A percentile compares a stretch with the other conserved stretches of the same genome.
These are phyloP conservation scores for Hirudo medicinalis DNA, from an alignment of 1,140 invertebrate genomes.

Conservation along the genomic window DNA sequence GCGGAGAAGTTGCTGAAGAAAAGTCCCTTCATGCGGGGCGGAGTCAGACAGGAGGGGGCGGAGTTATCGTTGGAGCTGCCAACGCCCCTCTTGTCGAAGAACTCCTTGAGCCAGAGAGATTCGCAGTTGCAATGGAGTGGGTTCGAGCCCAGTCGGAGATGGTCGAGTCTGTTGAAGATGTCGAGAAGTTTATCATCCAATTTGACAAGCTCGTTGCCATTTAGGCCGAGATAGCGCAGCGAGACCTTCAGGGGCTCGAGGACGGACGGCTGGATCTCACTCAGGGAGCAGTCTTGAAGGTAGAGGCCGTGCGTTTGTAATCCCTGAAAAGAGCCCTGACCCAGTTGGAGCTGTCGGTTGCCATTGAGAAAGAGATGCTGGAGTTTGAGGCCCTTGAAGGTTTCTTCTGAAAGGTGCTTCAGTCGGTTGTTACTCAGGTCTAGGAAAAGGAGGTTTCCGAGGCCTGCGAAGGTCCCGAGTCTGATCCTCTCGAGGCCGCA, in stretches of 20 bases:
- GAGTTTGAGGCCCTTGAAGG: constrained; percentile 35
- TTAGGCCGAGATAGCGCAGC: constrained; percentile 33
- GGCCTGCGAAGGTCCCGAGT: constrained; percentile 34
- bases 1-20: constrained; percentile 27
- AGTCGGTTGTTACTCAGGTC: constrained; percentile 38
- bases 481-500: constrained; percentile 36
- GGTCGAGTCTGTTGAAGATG: constrained; percentile 32
- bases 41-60: constrained; percentile 31
- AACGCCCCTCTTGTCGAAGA: constrained; percentile 26
- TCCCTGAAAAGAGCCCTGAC: constrained; percentile 32
- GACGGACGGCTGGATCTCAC: constrained; percentile 30
- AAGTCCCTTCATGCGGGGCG: constrained; percentile 28
- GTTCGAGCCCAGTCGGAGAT: constrained; percentile 35
- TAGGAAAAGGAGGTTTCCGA: constrained; percentile 34
- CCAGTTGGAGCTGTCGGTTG: constrained; percentile 33
- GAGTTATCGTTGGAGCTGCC: constrained; percentile 30
- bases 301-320: constrained; percentile 36
- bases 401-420: constrained; percentile 31
- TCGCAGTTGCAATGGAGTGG: constrained; percentile 39
- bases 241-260: constrained; percentile 34
- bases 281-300: constrained; percentile 35
- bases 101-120: constrained; percentile 34
- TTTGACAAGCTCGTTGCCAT: constrained; percentile 34
- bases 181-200: constrained; percentile 30
- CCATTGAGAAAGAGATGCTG: constrained; percentile 38